phyloP scores from a whole-genome alignment of 2,113 vertebrate species.

The Rhipidura dahli region DNA sequence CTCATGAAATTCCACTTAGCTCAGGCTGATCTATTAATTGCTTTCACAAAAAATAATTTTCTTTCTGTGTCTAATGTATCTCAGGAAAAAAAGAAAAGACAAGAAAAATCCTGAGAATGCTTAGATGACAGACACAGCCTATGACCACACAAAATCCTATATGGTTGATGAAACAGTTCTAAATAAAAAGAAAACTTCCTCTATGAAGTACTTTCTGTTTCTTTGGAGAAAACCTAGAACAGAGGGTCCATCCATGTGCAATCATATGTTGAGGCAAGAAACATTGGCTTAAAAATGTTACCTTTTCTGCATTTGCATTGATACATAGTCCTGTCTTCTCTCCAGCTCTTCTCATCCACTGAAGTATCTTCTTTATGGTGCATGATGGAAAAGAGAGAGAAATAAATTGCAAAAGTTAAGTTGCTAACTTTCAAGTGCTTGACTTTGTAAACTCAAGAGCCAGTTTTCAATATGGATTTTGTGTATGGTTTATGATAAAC shows the following conservation, averaged over 20 bases:
- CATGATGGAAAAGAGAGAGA: neutral
- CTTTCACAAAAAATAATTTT: neutral
- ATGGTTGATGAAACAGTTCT: neutral
- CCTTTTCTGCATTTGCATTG: neutral
- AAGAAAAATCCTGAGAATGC: neutral
- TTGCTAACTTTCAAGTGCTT: neutral
- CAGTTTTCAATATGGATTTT: neutral
- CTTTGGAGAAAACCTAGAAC: neutral
- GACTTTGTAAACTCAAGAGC: neutral
- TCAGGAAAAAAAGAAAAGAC: neutral
- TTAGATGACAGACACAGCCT: neutral
- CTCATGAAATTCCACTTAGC: neutral
- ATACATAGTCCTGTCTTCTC: neutral
- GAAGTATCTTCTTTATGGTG: neutral
- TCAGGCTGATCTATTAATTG: neutral
- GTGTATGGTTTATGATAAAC: neutral
- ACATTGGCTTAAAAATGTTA: neutral
- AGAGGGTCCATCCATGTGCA: neutral
- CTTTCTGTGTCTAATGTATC: accelerated
- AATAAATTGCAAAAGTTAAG: neutral
- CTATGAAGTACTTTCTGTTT: neutral
- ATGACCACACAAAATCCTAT: neutral
- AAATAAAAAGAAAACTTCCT: neutral
- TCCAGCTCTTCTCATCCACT: neutral
- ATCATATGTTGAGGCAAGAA: neutral